phyloP scores from a whole-genome alignment of 2,888 invertebrate species.

The Microctonus brassicae region DNA sequence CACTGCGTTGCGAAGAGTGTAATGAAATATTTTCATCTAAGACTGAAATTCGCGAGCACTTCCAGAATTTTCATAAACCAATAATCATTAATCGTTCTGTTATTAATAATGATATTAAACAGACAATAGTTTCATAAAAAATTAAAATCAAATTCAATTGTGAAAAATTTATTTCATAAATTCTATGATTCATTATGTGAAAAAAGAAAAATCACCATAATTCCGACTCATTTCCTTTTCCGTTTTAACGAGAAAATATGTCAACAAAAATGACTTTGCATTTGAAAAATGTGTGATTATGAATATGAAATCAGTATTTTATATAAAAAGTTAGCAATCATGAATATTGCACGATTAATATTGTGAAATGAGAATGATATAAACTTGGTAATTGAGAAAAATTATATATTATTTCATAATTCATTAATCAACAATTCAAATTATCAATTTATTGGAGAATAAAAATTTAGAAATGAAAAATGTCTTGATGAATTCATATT shows the following conservation, averaged over 20 bases:
- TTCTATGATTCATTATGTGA: not conserved
- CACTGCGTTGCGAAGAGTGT: slow-evolving; percentile 46
- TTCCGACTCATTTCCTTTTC: not conserved
- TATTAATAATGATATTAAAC: not conserved
- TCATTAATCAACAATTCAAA: too few species aligned
- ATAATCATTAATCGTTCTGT: not conserved
- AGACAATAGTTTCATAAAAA: not conserved
- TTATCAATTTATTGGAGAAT: too few species aligned
- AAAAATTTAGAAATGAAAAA: too few species aligned
- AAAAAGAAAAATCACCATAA: not conserved
- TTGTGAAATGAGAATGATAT: too few species aligned
- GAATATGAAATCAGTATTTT: not conserved
- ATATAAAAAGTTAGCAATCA: too few species aligned
- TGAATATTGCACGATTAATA: too few species aligned
- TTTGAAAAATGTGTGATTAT: not conserved
- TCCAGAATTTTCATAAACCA: slow-evolving; percentile 22
- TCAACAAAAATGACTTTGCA: not conserved
- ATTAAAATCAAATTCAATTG: not conserved
- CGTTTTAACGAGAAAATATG: too few species aligned
- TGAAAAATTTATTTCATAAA: not conserved
- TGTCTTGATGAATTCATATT: too few species aligned
- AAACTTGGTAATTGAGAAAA: too few species aligned
- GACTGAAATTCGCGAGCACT: slow-evolving; percentile 48
- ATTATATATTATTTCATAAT: too few species aligned
- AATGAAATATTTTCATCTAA: slow-evolving; percentile 44